phyloP scores from a whole-genome alignment of 2,888 invertebrate species.

The Drosophila emarginata region DNA sequence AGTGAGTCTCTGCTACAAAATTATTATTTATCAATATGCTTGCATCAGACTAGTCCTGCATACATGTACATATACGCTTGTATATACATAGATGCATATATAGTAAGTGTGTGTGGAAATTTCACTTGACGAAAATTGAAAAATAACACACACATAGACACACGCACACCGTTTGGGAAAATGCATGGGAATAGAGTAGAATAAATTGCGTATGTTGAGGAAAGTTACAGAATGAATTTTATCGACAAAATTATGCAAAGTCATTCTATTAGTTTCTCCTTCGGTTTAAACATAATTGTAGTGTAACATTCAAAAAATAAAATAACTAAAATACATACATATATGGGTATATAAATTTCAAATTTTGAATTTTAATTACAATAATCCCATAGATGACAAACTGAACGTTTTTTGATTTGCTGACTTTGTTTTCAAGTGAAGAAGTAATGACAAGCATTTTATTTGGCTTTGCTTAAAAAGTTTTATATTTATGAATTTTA shows the following conservation, averaged over 20 bases:
- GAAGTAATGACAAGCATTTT: not conserved
- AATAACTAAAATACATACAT: not conserved
- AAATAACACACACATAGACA: slow-evolving; percentile 44
- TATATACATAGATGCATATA: not conserved
- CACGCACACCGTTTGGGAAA: not conserved
- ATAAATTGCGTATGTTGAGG: not conserved
- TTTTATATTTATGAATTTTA: too few relatives aligned
- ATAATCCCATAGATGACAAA: too few relatives aligned
- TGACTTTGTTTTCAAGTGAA: too few relatives aligned
- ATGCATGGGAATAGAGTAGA: not conserved
- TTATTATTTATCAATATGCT: slow-evolving; percentile 61
- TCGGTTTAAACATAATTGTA: not conserved
- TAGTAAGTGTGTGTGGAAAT: slow-evolving; percentile 25
- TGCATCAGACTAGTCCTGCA: slow-evolving; percentile 13
- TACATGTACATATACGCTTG: not conserved
- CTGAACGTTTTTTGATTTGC: too few relatives aligned
- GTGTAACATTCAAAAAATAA: not conserved
- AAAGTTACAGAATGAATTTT: not conserved
- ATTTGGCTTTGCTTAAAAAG: not conserved
- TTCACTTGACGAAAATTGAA: slow-evolving; percentile 56
- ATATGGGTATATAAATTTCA: too few relatives aligned
- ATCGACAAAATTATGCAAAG: not conserved
- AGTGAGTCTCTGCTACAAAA: slow-evolving; percentile 35
- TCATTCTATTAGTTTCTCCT: not conserved
- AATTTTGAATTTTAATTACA: too few relatives aligned